Evolutionary conservation across 2,797 vertebrate genomes (phyloP).

Genomic region (Anabas testudineus): DNA sequence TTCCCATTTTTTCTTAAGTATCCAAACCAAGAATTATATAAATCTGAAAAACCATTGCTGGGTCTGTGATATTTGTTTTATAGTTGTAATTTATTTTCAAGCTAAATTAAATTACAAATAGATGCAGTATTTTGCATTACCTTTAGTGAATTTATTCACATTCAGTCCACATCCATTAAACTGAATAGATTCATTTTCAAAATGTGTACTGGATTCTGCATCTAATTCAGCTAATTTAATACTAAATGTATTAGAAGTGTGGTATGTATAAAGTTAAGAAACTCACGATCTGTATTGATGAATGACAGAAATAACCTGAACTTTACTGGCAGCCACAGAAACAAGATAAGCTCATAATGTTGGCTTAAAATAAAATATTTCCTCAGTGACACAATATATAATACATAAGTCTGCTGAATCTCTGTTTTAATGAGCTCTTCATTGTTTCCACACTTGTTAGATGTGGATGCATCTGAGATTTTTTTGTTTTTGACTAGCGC

Average conservation of each 20-base stretch:
- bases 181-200: constrained; percentile 53
- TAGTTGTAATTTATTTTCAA: constrained; percentile 42
- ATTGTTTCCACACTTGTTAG: constrained; percentile 5
- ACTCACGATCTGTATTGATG: constrained; percentile 19
- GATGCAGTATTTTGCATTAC: constrained; percentile 44
- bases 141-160: constrained; percentile 54
- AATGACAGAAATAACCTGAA: constrained; percentile 21
- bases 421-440: constrained; percentile 17
- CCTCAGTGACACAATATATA: constrained; percentile 7
- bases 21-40: constrained; percentile 31
- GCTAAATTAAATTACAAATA: constrained; percentile 44
- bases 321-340: constrained; percentile 18
- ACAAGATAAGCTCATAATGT: constrained; percentile 8
- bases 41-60: constrained; percentile 41
- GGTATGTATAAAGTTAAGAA: constrained; percentile 30
- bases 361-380: constrained; percentile 30
- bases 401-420: constrained; percentile 10
- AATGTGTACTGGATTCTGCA: constrained; percentile 56
- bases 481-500: constrained; percentile 6
- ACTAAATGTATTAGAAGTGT: constrained; percentile 42
- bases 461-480: constrained; percentile 8
- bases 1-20: constrained; percentile 36
- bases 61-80: constrained; percentile 44
- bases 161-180: constrained; percentile 58
- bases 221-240: constrained; percentile 6